Conservation (phyloP, 2,113 vertebrate species). For the Clarias batrachus region DNA sequence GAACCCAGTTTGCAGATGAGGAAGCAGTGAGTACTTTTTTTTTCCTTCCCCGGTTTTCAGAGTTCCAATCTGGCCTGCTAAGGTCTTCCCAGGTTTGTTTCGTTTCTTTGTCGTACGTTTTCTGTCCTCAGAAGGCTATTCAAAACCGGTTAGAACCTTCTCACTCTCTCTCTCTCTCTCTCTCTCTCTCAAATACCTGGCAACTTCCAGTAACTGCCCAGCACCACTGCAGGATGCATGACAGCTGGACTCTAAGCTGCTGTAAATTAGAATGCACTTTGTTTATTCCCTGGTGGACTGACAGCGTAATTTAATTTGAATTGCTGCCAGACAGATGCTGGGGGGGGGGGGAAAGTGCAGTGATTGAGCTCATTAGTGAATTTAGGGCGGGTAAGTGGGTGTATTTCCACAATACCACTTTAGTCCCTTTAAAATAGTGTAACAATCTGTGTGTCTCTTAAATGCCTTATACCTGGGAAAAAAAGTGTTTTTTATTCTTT, state of each 20-base stretch:
- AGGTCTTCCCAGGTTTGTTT: constrained; percentile 2
- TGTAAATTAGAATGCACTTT: background rate
- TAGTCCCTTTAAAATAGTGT: background rate
- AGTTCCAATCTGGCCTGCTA: constrained; percentile 23
- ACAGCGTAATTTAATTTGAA: constrained; percentile 15
- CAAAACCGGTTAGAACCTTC: constrained; percentile 30
- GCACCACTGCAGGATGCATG: background rate
- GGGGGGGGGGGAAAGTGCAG: background rate
- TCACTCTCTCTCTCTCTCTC: constrained; percentile 16
- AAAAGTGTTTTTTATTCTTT: constrained; percentile 6
- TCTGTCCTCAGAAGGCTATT: constrained; percentile 31
- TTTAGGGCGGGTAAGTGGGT: constrained; percentile 16
- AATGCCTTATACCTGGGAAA: background rate
- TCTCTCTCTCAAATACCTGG: background rate
- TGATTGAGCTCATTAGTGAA: constrained; percentile 32
- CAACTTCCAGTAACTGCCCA: background rate
- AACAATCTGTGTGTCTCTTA: background rate
- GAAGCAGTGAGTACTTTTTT: constrained; percentile 49
- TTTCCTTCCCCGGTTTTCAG: constrained; percentile 35
- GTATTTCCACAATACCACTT: background rate
- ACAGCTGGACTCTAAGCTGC: constrained; percentile 14
- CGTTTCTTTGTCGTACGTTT: constrained; percentile 31
- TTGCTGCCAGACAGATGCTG: constrained; percentile 4
- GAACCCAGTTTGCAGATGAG: constrained; percentile 50
- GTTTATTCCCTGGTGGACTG: constrained; percentile 22